phyloP scores from a whole-genome alignment of 2,797 vertebrate genomes.

The Microctenopoma stevenorrisi region DNA sequence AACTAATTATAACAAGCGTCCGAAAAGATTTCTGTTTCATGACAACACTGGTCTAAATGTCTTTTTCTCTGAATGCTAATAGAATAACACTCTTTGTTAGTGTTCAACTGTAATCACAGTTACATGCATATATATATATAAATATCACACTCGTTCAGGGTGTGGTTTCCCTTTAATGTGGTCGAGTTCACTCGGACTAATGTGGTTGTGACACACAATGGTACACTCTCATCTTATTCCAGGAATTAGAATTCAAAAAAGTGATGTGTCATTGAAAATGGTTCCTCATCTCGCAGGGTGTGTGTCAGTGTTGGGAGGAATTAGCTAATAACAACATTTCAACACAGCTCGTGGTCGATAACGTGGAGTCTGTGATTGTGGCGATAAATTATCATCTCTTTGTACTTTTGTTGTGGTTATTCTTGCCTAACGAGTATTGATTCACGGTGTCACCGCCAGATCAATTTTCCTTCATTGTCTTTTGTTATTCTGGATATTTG shows the following conservation, averaged over 20 bases:
- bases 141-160: no score
- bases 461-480: background rate
- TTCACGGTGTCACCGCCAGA: background rate
- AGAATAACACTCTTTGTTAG: no score
- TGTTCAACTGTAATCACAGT: no score
- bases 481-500: background rate
- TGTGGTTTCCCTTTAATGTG: no score
- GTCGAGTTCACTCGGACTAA: background rate
- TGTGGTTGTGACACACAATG: slow-evolving; percentile 23
- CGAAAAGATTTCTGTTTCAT: no score
- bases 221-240: slow-evolving; percentile 19
- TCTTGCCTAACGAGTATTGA: background rate
- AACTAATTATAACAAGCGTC: no score
- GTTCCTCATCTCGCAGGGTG: slow-evolving; percentile 47
- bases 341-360: slow-evolving; percentile 11
- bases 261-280: slow-evolving; percentile 37
- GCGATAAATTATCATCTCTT: background rate
- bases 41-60: no score
- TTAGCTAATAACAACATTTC: slow-evolving; percentile 23
- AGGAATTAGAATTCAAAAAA: slow-evolving; percentile 28
- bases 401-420: background rate
- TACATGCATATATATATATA: no score
- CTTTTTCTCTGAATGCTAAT: no score
- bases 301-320: slow-evolving; percentile 12
- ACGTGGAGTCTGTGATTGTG: slow-evolving; percentile 15